phyloP scores from a whole-genome alignment of 2,113 vertebrate species.

The Panurus biarmicus region DNA sequence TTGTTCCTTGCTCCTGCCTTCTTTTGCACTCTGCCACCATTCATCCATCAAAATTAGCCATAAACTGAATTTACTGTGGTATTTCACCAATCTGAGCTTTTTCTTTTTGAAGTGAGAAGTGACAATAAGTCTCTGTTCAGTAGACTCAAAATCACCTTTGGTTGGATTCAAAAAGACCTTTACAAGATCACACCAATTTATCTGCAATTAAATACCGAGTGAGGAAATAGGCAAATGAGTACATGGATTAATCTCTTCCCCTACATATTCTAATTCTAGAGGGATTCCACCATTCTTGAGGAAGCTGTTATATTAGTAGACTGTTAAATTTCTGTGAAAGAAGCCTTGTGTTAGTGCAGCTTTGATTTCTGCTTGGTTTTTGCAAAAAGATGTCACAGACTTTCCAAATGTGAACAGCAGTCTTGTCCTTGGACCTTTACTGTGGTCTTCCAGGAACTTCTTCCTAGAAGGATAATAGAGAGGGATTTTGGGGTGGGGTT shows the following conservation, averaged over 20 bases:
- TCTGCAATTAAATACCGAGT: neutral
- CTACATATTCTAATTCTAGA: neutral
- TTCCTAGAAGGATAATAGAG: neutral
- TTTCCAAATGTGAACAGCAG: neutral
- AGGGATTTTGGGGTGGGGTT: accelerated
- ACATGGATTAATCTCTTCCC: neutral
- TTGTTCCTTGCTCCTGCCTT: neutral
- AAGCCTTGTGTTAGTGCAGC: neutral
- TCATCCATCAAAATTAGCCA: neutral
- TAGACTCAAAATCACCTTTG: neutral
- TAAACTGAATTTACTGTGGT: neutral
- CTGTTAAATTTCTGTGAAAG: neutral
- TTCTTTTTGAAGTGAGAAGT: neutral
- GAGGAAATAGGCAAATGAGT: neutral
- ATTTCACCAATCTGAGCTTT: neutral
- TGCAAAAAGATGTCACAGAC: neutral
- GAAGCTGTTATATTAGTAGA: neutral
- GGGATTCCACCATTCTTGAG: neutral
- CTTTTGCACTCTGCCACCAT: neutral
- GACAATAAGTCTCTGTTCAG: neutral
- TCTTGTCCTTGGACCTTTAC: neutral
- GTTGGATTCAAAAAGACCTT: neutral
- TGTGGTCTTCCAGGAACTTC: neutral
- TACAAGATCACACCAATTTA: neutral
- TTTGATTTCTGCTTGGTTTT: neutral